These are phyloP conservation scores for Nyctalus aviator DNA, from an alignment of 2,797 vertebrate genomes.

Conservation along the genomic window DNA sequence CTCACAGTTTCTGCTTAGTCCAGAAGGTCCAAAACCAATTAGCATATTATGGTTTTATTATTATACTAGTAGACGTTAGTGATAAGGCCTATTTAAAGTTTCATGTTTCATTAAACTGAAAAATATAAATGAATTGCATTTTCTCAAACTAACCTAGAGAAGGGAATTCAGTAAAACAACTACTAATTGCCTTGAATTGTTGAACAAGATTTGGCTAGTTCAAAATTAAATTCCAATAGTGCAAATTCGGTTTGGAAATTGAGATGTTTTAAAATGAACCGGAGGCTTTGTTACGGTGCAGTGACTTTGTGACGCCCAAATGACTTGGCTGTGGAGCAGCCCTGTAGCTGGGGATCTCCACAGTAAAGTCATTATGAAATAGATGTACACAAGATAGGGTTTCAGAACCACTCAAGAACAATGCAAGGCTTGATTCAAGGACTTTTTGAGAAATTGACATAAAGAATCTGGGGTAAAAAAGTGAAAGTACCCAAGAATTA, in stretches of 20 bases:
- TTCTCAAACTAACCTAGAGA: not conserved
- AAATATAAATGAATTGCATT: not conserved
- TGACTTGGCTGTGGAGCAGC: not conserved
- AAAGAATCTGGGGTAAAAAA: not conserved
- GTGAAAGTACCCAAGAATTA: not conserved
- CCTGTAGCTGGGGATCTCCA: fast-evolving
- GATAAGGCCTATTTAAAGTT: not conserved
- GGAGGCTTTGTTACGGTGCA: not conserved
- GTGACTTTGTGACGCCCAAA: too few relatives aligned
- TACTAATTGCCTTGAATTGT: not conserved
- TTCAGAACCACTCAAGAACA: not conserved
- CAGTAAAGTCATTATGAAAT: not conserved
- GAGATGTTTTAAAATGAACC: not conserved
- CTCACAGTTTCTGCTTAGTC: too few relatives aligned
- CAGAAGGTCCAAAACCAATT: too few relatives aligned
- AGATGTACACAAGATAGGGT: fast-evolving
- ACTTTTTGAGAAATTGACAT: not conserved
- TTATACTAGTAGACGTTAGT: not conserved
- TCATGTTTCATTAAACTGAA: not conserved
- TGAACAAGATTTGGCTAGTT: not conserved
- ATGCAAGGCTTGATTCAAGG: not conserved
- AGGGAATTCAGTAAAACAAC: not conserved
- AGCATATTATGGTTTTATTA: too few relatives aligned
- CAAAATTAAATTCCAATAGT: not conserved
- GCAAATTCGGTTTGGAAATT: not conserved